Evolutionary conservation across 1,140 invertebrate genomes (phyloP), one percentile per base, ranked within the genome.

Genomic region (Mizuhopecten yessoensis): DNA sequence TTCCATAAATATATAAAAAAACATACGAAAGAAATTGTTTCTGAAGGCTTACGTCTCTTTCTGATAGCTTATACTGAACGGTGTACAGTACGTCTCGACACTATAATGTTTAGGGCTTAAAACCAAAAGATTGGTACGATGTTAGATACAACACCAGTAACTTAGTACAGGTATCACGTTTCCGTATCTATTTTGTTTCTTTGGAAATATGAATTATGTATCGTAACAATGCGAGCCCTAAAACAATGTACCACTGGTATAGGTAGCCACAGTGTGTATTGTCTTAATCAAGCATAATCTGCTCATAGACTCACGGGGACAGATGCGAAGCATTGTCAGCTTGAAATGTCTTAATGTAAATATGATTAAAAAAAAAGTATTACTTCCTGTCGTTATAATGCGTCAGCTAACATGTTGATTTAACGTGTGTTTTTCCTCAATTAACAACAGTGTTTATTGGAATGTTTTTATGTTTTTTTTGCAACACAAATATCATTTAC

Each of bases 161-260:
- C 57, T 3, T 75, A 17, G 57, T 29, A 9, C 7, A 75, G 57
- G 11, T 75, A 75, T 75, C 57, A 75, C 5, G 57, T 75, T 75
- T 75, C 57, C 57, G 57, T 75, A 75, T 75, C 57, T 75, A 75
- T 75, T 75, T 75, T 75, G 57, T 75, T 75, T 75, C 23, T 75
- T 45, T 75, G 1, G 57, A 75, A 75, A 75, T 75, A 75, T 75
- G 57, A 75, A 23, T 29, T 39, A 5, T 75, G 17, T 75, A 29
- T 45, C 17, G 42, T 75, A 29, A 75, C 57, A 75, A 75, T 75
- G 57, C 57, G 0, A 29, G 57, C 5, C 29, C 57, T 75, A 75
- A 5, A 75, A 75, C 57, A 75, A 75, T 29, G 57, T 7, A 17
- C 57, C 29, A 29, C 3, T 75, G 11, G 57, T 29, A 75, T 0